Conservation (phyloP, 2,888 invertebrate species). For the Spisula solida region DNA sequence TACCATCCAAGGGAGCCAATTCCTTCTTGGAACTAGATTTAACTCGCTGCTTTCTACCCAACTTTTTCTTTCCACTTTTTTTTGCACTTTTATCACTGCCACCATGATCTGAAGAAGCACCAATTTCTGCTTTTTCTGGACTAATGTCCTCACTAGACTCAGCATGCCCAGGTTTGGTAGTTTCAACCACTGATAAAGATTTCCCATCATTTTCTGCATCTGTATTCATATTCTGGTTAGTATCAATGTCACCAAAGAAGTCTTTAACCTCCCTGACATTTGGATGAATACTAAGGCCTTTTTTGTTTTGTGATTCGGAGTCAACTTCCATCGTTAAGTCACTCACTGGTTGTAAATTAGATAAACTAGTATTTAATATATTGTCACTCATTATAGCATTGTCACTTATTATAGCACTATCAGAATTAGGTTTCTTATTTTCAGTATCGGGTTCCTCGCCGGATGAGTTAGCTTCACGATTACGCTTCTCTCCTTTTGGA, state of each 20-base stretch:
- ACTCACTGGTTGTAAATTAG: slow-evolving; percentile 51
- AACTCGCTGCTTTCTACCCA: slow-evolving; percentile 47
- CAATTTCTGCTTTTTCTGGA: slow-evolving; percentile 41
- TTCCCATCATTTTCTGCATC: slow-evolving; percentile 35
- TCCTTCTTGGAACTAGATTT: slow-evolving; percentile 39
- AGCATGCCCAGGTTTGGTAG: slow-evolving; percentile 31
- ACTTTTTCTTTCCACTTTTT: slow-evolving; percentile 62
- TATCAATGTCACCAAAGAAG: slow-evolving; percentile 25
- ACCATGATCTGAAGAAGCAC: slow-evolving; percentile 19
- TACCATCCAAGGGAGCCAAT: slow-evolving; percentile 56
- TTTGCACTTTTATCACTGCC: slow-evolving; percentile 26
- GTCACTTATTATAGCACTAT: slow-evolving; percentile 46
- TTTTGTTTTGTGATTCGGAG: slow-evolving; percentile 31
- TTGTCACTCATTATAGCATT: slow-evolving; percentile 50
- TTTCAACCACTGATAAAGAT: slow-evolving; percentile 27
- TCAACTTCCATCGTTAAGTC: slow-evolving; percentile 54
- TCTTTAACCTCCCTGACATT: slow-evolving; percentile 60
- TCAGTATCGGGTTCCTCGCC: slow-evolving; percentile 79
- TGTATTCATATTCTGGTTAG: slow-evolving; percentile 63
- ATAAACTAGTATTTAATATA: slow-evolving; percentile 60
- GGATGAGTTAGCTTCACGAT: slow-evolving; percentile 77
- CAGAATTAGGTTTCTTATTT: slow-evolving; percentile 72
- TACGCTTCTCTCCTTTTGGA: slow-evolving; percentile 78
- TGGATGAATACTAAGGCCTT: slow-evolving; percentile 67
- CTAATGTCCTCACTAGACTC: slow-evolving; percentile 38